A percentile compares a stretch with the other conserved stretches of the same genome.
phyloP scores from a whole-genome alignment of 1,140 invertebrate species.

The Acromyrmex heyeri region DNA sequence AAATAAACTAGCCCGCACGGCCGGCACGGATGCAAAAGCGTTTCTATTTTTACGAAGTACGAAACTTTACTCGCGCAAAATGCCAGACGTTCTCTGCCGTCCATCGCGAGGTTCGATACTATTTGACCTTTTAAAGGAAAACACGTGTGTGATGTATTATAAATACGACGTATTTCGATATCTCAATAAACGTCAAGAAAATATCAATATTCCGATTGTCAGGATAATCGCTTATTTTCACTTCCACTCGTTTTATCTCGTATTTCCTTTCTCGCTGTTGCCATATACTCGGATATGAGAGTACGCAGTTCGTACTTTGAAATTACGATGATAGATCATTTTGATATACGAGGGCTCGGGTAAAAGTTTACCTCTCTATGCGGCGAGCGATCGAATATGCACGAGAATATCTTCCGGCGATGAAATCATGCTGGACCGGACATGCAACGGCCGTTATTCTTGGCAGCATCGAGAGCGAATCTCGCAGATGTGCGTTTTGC shows the following conservation, averaged over 20 bases:
- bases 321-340: conserved; percentile 59
- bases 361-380: conserved; percentile 55
- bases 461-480: conserved; percentile 66
- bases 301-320: conserved; percentile 26
- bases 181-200: conserved; percentile 21
- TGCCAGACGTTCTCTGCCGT: conserved; percentile 10
- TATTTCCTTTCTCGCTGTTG: background rate
- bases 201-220: conserved; percentile 36
- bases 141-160: conserved; percentile 1
- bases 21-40: conserved; percentile 47
- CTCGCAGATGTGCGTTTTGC: conserved; percentile 72
- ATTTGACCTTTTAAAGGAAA: conserved; percentile 6
- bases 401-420: conserved; percentile 40
- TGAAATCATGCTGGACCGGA: conserved; percentile 70
- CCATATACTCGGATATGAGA: background rate
- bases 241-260: conserved; percentile 22
- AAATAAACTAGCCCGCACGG: conserved; percentile 45
- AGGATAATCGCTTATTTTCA: conserved; percentile 48
- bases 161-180: conserved; percentile 13
- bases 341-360: conserved; percentile 25
- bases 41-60: conserved; percentile 47
- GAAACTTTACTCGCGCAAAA: conserved; percentile 54
- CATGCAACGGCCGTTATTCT: conserved; percentile 68
- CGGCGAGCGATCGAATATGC: conserved; percentile 52
- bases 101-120: background rate